phyloP scores from a whole-genome alignment of 2,888 invertebrate genomes.

The Ectemnius continuus region DNA sequence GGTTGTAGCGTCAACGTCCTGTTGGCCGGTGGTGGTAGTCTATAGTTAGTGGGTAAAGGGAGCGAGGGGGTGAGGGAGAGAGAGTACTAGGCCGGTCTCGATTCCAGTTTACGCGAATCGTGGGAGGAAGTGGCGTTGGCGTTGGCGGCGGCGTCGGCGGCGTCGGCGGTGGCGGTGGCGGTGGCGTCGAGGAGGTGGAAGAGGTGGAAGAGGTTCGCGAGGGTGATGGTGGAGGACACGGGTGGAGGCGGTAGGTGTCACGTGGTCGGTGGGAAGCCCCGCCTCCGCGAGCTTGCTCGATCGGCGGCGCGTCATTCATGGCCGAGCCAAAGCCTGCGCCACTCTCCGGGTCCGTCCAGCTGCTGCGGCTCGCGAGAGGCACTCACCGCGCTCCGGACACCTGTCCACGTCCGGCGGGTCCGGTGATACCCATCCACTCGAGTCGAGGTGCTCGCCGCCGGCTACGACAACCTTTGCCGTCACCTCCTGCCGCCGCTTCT shows the following conservation, averaged over 20 bases:
- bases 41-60: constrained; percentile 10
- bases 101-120: constrained; percentile 24
- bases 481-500: constrained; percentile 22
- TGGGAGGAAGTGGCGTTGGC: constrained; percentile 28
- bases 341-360: constrained; percentile 66
- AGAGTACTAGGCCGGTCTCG: constrained; percentile 14
- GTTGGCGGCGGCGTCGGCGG: constrained; percentile 32
- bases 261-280: constrained; percentile 70
- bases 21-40: constrained; percentile 6
- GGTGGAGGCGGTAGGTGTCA: constrained; percentile 66
- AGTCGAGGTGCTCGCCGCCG: constrained; percentile 33
- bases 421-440: constrained; percentile 29
- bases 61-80: constrained; percentile 40
- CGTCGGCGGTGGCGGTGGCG: constrained; percentile 28
- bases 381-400: constrained; percentile 53
- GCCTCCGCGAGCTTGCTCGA: constrained; percentile 79
- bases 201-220: constrained; percentile 41
- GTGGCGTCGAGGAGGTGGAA: constrained; percentile 18
- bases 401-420: constrained; percentile 61
- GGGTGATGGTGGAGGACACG: constrained; percentile 41
- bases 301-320: constrained; percentile 75
- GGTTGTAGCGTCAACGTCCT: background rate
- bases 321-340: constrained; percentile 75
- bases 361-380: constrained; percentile 63
- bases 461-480: constrained; percentile 14